Evolutionary conservation across 2,797 vertebrate species (phyloP), one percentile per base, ranked within the genome.

Genomic region (Tangara arthus): DNA sequence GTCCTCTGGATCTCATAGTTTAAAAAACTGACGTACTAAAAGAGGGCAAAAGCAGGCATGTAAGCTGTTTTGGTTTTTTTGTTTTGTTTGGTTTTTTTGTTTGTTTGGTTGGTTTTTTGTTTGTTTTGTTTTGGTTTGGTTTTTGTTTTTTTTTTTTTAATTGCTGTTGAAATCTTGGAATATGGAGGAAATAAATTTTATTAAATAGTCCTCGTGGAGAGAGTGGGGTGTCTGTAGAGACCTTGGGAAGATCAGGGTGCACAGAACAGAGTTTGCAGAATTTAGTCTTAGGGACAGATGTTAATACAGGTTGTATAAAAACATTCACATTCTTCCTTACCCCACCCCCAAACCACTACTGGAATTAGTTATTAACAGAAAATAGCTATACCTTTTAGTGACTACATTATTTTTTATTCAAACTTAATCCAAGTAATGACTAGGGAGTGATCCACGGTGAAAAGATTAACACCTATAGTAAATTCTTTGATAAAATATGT

Each of bases 301-400:
- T 66, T 64, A 55, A 22, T 50, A 27, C 7, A 30, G 13, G 6
- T 52, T 72, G 11, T 24, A 46, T 9, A 41, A 73, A 81, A 82
- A 1, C 4, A 19, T 9, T 19, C 11, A n/a, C 7, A 26, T 22
- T 32, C 23, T 26, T 20, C 55, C 16, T 27, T n/a, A 39, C 2
- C 2, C 3, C 1, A 4, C 8, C 1, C 18, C 11, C 7, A 32
- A 34, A 20, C 15, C 8, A 37, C 8, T 63, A 61, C 0, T 66
- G 41, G 30, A 87, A 72, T 68, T 37, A 59, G 10, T 19, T 68
- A 21, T 30, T 69, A 82, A 47, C 3, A 81, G 30, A 63, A 70
- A 66, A 44, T 12, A 59, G 4, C 13, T 34, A 22, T 30, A 39
- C 9, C 13, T 76, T 89, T 44, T 30, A 55, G 12, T 8, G 49